Evolutionary conservation across 2,797 vertebrate genomes (phyloP).

Genomic region (Melanotaenia nigrans): DNA sequence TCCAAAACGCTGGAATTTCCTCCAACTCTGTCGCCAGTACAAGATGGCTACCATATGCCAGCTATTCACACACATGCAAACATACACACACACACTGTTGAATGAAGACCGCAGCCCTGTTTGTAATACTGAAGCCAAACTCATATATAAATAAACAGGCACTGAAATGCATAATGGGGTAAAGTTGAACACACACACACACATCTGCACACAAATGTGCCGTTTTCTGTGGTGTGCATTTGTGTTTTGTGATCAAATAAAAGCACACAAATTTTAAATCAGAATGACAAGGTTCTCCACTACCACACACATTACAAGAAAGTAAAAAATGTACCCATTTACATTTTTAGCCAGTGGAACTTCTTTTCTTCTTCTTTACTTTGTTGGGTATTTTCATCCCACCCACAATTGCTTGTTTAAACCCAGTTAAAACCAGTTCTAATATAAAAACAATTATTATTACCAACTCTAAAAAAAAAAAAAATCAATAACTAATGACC

Average conservation of each 20-base stretch:
- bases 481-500: neutral
- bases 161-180: conserved; percentile 55
- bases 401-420: neutral
- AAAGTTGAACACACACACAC: conserved; percentile 24
- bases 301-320: neutral
- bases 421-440: neutral
- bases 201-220: neutral
- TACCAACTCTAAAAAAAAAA: neutral
- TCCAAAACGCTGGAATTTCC: conserved; percentile 79
- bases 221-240: neutral
- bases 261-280: neutral
- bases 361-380: too few species aligned
- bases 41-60: conserved; percentile 86
- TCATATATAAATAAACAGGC: conserved; percentile 62
- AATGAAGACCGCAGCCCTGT: conserved; percentile 52
- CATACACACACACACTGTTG: conserved; percentile 42
- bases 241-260: conserved; percentile 16
- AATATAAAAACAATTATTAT: too few species aligned
- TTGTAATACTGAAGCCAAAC: conserved; percentile 60
- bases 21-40: conserved; percentile 72
- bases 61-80: conserved; percentile 70
- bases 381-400: neutral
- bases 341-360: neutral
- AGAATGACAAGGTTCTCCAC: conserved; percentile 3
- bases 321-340: neutral